Percentiles rank a stretch among this genome's conserved stretches.
Evolutionary conservation across 2,888 invertebrate genomes (phyloP).

Genomic region (Cantharis rustica): DNA sequence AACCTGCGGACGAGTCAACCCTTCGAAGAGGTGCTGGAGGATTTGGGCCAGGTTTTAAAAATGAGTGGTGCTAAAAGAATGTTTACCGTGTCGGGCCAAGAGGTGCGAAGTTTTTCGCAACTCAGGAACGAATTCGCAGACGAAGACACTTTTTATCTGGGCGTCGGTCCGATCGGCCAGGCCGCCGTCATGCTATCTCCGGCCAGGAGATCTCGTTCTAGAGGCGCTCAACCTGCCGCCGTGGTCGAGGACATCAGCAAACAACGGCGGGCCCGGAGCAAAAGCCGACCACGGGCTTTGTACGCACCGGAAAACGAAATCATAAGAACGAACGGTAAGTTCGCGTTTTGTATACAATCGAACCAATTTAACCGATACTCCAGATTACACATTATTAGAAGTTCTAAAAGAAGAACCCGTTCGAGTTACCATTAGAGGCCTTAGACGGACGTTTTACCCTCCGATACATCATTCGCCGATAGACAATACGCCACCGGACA

Average conservation of each 20-base stretch:
- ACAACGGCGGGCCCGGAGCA: constrained; percentile 75
- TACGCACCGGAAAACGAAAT: constrained; percentile 85
- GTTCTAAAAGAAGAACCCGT: constrained; percentile 86
- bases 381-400: constrained; percentile 82
- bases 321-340: constrained; percentile 72
- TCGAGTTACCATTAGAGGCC: constrained; percentile 79
- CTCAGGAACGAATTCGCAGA: constrained; percentile 90
- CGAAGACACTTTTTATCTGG: constrained; percentile 88
- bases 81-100: constrained; percentile 90
- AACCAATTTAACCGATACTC: constrained; percentile 14
- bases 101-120: constrained; percentile 94
- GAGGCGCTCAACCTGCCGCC: constrained; percentile 62
- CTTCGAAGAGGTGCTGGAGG: constrained; percentile 92
- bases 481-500: constrained; percentile 85
- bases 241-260: constrained; percentile 60
- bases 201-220: constrained; percentile 68
- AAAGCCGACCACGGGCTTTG: constrained; percentile 82
- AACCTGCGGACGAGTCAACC: constrained; percentile 92
- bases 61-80: constrained; percentile 89
- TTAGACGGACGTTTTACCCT: constrained; percentile 84
- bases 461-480: constrained; percentile 84
- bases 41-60: constrained; percentile 90
- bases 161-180: constrained; percentile 60
- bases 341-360: not conserved
- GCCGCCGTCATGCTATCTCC: constrained; percentile 64